Evolutionary conservation across 92 coral and sea anemone genomes (phyloP).

Genomic region (Zoanthus sociatus): DNA sequence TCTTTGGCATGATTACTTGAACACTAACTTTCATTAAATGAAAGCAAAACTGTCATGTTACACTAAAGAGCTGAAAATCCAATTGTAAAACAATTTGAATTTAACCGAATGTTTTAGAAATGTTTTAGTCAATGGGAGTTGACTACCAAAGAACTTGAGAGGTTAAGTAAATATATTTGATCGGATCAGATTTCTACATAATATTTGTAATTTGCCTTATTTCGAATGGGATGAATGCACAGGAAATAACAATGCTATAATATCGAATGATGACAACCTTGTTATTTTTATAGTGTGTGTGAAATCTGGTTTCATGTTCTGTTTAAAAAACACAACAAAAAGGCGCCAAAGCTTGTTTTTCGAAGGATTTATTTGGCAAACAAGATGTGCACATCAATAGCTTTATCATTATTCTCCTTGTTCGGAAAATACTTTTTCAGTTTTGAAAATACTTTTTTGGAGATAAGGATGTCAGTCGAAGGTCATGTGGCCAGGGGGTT

Average conservation of each 20-base stretch:
- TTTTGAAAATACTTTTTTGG: neutral
- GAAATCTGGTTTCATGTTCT: neutral
- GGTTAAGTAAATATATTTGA: conserved; percentile 47
- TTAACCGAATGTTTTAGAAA: neutral
- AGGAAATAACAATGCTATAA: neutral
- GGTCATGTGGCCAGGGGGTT: neutral
- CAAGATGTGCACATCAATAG: neutral
- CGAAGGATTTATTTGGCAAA: neutral
- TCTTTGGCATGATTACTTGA: neutral
- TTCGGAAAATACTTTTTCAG: neutral
- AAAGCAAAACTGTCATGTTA: neutral
- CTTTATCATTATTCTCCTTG: neutral
- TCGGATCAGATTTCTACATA: conserved; percentile 30
- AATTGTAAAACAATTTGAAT: neutral
- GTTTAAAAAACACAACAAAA: neutral
- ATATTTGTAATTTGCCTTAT: conserved; percentile 28
- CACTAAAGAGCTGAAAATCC: neutral
- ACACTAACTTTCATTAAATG: neutral
- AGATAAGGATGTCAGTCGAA: neutral
- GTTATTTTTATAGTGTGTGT: conserved; percentile 11
- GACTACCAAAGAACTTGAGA: conserved; percentile 44
- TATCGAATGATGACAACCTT: conserved; percentile 15
- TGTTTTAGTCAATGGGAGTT: neutral
- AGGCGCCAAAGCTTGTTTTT: neutral
- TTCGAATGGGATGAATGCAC: neutral